phyloP scores from a whole-genome alignment of 2,888 invertebrate species.

The Lampropteryx suffumata region DNA sequence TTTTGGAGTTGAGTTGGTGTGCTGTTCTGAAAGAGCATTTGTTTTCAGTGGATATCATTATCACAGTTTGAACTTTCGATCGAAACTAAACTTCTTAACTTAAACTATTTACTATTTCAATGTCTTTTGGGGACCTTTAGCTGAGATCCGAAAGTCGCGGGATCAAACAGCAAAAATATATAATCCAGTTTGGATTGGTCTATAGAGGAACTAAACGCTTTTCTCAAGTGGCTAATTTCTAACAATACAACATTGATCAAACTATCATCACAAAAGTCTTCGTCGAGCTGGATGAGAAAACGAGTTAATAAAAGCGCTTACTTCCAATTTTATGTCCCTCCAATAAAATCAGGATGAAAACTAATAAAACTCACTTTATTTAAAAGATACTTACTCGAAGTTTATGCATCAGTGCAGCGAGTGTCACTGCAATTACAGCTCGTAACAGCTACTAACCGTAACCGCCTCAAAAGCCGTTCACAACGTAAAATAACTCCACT shows the following conservation, averaged over 20 bases:
- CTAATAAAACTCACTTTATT: conserved; percentile 8
- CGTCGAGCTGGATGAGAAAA: not conserved
- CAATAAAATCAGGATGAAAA: conserved; percentile 14
- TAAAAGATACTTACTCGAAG: conserved; percentile 5
- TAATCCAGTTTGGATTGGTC: no score
- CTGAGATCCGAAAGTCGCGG: no score
- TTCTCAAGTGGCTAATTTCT: no score
- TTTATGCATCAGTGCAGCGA: conserved; percentile 19
- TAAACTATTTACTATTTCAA: no score
- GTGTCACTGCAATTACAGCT: conserved; percentile 23
- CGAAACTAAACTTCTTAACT: no score
- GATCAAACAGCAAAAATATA: no score
- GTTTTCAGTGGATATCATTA: no score
- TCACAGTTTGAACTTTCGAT: no score
- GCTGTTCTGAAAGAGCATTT: not conserved
- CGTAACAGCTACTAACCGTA: conserved; percentile 22
- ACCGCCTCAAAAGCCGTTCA: conserved; percentile 24
- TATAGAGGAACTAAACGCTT: no score
- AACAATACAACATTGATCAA: no score
- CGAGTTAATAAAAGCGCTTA: not conserved
- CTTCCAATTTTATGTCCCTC: not conserved
- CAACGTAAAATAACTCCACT: conserved; percentile 23
- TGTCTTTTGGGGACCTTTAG: no score
- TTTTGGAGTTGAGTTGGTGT: conserved; percentile 5
- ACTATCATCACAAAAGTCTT: no score